Evolutionary conservation across 2,113 vertebrate genomes (phyloP).

Genomic region (Poicephalus gulielmi): DNA sequence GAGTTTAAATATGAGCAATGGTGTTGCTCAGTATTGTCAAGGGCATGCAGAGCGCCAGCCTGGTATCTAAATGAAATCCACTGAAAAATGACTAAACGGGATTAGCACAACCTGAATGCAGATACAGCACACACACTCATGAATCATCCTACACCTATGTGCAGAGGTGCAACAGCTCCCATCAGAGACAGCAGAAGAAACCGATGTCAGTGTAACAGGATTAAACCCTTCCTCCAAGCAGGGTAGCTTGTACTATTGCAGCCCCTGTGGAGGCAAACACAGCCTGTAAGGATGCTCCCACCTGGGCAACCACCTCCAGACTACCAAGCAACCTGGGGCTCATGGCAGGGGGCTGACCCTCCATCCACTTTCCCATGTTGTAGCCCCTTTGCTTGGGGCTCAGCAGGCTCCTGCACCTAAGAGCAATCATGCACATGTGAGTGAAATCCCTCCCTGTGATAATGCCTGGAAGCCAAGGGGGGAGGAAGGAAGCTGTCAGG

Average conservation of each 20-base stretch:
- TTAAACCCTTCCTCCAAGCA: neutral
- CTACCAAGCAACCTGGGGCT: neutral
- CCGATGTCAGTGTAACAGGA: neutral
- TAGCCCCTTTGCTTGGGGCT: neutral
- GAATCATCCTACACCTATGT: neutral
- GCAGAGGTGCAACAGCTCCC: neutral
- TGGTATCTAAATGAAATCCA: slow-evolving; percentile 49
- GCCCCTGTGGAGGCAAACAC: accelerated
- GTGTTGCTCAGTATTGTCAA: slow-evolving; percentile 27
- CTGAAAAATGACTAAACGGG: slow-evolving; percentile 52
- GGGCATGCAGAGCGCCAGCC: neutral
- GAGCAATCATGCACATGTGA: accelerated
- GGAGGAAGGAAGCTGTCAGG: neutral
- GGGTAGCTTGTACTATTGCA: accelerated
- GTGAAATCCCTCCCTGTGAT: neutral
- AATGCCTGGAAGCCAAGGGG: neutral
- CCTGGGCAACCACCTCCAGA: neutral
- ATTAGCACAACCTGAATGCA: slow-evolving; percentile 9
- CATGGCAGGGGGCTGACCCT: neutral
- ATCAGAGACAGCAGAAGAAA: neutral
- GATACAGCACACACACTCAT: neutral
- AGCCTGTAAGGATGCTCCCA: neutral
- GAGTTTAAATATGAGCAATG: slow-evolving; percentile 57
- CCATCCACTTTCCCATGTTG: accelerated
- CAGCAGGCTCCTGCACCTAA: accelerated